Conservation (phyloP, 2,888 invertebrate genomes). For the Lissonota sp. region DNA sequence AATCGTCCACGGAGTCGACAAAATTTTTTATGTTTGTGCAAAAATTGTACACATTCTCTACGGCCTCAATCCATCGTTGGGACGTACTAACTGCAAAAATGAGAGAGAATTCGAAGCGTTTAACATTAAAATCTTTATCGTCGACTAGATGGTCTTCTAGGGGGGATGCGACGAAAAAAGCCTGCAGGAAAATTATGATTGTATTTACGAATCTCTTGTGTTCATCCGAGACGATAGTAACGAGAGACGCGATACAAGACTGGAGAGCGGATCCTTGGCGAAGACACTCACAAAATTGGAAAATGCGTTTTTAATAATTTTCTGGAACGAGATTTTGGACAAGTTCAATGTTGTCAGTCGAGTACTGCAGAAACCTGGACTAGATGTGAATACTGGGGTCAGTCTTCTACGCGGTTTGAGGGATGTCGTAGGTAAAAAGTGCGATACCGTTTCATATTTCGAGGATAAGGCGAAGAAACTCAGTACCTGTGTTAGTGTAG, state of each 20-base stretch:
- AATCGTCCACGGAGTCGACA: constrained; percentile 66
- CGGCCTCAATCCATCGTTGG: not conserved
- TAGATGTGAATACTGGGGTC: no score
- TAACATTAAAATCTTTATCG: not conserved
- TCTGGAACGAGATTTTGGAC: not conserved
- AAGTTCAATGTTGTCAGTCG: no score
- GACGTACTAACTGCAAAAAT: not conserved
- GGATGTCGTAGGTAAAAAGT: no score
- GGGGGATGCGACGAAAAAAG: not conserved
- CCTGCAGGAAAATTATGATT: not conserved
- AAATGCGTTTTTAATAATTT: not conserved
- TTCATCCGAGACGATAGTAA: no score
- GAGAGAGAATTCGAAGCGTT: not conserved
- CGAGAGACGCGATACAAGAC: not conserved
- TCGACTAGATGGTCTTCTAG: not conserved
- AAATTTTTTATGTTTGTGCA: not conserved
- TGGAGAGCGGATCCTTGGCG: not conserved
- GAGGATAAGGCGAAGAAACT: no score
- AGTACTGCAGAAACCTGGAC: no score
- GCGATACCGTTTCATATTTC: no score
- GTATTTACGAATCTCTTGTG: no score
- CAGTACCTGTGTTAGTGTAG: no score
- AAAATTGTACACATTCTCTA: not conserved
- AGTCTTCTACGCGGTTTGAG: no score
- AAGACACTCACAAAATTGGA: not conserved